Evolutionary conservation across 2,113 vertebrate species (phyloP).

Genomic region (Uropsilus gracilis): DNA sequence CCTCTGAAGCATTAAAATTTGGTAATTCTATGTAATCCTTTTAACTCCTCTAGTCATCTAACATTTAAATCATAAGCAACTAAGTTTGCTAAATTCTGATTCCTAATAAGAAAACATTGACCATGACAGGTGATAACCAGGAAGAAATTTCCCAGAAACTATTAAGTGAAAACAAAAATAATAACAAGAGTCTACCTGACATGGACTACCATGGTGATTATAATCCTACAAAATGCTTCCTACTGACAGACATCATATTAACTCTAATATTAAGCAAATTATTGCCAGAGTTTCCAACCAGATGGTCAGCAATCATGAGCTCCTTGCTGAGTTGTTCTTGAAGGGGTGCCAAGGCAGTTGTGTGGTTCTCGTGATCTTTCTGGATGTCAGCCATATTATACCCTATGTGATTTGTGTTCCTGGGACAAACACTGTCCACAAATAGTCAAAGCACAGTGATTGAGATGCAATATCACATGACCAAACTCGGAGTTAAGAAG

Average conservation of each 20-base stretch:
- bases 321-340: slow-evolving; percentile 71
- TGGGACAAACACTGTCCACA: background rate
- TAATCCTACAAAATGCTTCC: slow-evolving; percentile 19
- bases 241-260: slow-evolving; percentile 47
- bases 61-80: slow-evolving; percentile 37
- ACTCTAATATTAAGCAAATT: slow-evolving; percentile 51
- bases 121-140: slow-evolving; percentile 14
- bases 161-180: slow-evolving; percentile 54
- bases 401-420: background rate
- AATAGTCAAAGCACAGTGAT: background rate
- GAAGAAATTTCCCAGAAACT: slow-evolving; percentile 47
- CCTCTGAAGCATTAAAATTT: background rate
- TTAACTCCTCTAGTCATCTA: background rate
- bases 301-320: slow-evolving; percentile 78
- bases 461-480: background rate
- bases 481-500: background rate
- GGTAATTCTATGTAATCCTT: background rate
- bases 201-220: background rate
- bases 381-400: background rate
- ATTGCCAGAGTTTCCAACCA: slow-evolving; percentile 75
- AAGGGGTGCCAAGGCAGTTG: slow-evolving; percentile 57
- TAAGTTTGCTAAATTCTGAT: background rate
- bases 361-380: background rate
- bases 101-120: slow-evolving; percentile 50
- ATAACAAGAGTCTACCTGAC: background rate